A percentile compares a stretch with the other conserved stretches of the same genome.
Evolutionary conservation across 23 tunicate genomes (phyloP).

Genomic region (Trididemnum nubilum): DNA sequence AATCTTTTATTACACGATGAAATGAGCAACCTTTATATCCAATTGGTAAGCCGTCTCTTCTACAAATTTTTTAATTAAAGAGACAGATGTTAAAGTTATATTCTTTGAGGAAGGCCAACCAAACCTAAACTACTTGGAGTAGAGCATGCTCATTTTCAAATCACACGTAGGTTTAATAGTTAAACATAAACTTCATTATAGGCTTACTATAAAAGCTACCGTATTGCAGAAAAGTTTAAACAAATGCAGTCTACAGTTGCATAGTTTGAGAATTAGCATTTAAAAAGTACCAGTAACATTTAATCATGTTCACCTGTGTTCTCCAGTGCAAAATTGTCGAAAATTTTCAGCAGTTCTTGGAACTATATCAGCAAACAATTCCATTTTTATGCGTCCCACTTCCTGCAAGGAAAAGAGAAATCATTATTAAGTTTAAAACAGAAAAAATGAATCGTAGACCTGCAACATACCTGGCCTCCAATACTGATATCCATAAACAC

Average conservation of each 20-base stretch:
- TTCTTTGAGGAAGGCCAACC: too few relatives aligned
- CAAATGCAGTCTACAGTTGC: too few relatives aligned
- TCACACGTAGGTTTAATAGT: too few relatives aligned
- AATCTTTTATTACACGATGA: conserved; percentile 99
- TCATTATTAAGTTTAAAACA: background rate
- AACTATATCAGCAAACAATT: conserved; percentile 90
- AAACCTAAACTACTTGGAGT: too few relatives aligned
- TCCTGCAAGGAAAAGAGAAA: conserved; percentile 49
- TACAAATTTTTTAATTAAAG: conserved; percentile 2
- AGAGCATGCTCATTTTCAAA: background rate
- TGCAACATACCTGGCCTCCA: conserved; percentile 86
- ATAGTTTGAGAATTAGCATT: too few relatives aligned
- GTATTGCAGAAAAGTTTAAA: too few relatives aligned
- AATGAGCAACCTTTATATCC: conserved; percentile 96
- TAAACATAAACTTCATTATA: too few relatives aligned
- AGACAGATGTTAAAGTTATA: too few relatives aligned
- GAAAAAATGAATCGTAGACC: background rate
- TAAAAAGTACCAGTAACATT: too few relatives aligned
- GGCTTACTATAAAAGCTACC: too few relatives aligned
- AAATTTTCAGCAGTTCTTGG: conserved; percentile 99
- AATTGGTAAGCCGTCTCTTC: conserved; percentile 90
- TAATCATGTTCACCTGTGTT: conserved; percentile 87
- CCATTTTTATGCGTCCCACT: conserved; percentile 91
- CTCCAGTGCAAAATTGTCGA: conserved; percentile 98
- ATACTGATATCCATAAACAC: conserved; percentile 93